Percentiles rank a stretch among this genome's conserved stretches.
These are phyloP conservation scores for Drosophila peninsularis DNA, from an alignment of 2,888 invertebrate genomes.

Conservation along the genomic window DNA sequence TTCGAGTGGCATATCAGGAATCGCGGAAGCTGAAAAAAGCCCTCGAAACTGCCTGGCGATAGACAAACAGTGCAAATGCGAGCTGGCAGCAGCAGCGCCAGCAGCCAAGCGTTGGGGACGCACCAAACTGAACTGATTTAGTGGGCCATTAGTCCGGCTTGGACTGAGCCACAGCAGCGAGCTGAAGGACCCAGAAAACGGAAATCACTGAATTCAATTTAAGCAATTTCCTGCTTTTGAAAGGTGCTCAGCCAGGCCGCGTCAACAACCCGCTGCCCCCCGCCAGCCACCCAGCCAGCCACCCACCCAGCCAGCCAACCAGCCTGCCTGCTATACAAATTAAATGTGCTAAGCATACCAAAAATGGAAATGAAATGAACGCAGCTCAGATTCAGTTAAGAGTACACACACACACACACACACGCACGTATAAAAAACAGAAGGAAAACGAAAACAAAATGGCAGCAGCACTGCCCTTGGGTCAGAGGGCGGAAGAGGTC, in stretches of 20 bases:
- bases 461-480: constrained; percentile 9
- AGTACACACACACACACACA: constrained; percentile 9
- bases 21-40: constrained; percentile 1
- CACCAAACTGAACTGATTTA: constrained; percentile 20
- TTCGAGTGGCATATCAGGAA: constrained; percentile 41
- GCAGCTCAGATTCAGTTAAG: constrained; percentile 33
- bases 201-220: constrained; percentile 76
- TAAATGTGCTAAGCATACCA: constrained; percentile 63
- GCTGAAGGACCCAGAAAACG: constrained; percentile 33
- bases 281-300: neutral
- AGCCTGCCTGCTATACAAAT: constrained; percentile 41
- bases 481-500: constrained; percentile 1
- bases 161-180: constrained; percentile 1
- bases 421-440: constrained; percentile 3
- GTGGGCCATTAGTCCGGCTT: constrained; percentile 16
- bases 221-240: constrained; percentile 70
- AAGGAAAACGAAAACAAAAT: constrained; percentile 7
- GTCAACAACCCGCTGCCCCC: neutral
- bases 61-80: constrained; percentile 4
- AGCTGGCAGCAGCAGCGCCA: neutral
- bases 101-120: constrained; percentile 3
- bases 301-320: neutral
- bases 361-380: constrained; percentile 31
- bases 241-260: constrained; percentile 45
- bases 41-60: constrained; percentile 6